These are phyloP conservation scores for Diloba caeruleocephala DNA, from an alignment of 2,888 invertebrate species.

Conservation along the genomic window DNA sequence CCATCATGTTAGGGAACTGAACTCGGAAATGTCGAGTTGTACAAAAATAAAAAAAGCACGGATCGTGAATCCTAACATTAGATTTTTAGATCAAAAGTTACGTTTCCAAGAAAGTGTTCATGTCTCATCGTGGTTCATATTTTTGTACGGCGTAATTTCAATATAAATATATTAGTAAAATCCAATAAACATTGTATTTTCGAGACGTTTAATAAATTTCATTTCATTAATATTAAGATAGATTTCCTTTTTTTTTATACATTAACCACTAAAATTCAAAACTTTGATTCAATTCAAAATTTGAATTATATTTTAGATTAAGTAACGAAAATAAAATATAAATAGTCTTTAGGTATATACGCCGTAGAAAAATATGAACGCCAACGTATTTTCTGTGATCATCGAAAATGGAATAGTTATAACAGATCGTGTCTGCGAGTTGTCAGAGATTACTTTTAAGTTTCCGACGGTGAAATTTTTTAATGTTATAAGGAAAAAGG, in stretches of 20 bases:
- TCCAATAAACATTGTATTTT: slow-evolving; percentile 72
- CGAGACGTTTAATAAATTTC: too few species aligned
- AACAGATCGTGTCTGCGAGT: slow-evolving; percentile 80
- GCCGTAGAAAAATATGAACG: slow-evolving; percentile 65
- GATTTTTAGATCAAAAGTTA: slow-evolving; percentile 85
- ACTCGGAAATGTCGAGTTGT: slow-evolving; percentile 75
- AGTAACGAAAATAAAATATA: slow-evolving; percentile 63
- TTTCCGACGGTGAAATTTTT: slow-evolving; percentile 82
- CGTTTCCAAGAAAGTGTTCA: slow-evolving; percentile 89
- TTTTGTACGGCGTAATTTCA: slow-evolving; percentile 61
- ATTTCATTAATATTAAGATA: too few species aligned
- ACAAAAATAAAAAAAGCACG: slow-evolving; percentile 83
- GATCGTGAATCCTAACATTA: slow-evolving; percentile 87
- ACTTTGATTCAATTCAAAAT: too few species aligned
- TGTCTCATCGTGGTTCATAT: slow-evolving; percentile 61
- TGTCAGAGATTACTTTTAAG: slow-evolving; percentile 83
- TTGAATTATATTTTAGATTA: slow-evolving; percentile 67
- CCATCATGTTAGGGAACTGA: slow-evolving; percentile 81
- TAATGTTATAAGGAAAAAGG: slow-evolving; percentile 75
- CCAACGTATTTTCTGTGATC: slow-evolving; percentile 81
- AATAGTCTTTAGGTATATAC: slow-evolving; percentile 59
- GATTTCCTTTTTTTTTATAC: too few species aligned
- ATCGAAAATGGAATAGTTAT: slow-evolving; percentile 83
- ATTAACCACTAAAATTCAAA: too few species aligned
- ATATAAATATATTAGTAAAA: slow-evolving; percentile 64